Evolutionary conservation across 64 coral and sea anemone genomes (phyloP), one percentile per base, ranked within the genome.

Genomic region (Porites australiensis): DNA sequence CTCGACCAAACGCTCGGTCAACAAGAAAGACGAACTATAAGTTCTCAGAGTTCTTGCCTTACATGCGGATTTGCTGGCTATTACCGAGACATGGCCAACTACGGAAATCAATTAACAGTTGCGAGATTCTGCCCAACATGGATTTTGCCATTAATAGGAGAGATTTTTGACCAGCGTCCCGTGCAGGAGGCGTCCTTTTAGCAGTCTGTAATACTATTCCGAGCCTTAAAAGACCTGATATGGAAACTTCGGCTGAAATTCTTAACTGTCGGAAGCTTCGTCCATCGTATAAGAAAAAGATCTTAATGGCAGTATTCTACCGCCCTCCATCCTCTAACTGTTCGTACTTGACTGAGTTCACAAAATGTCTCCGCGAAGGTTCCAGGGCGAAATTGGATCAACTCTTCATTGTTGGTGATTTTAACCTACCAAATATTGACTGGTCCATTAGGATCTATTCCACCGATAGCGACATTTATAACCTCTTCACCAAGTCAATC

Each of bases 321-420:
- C 50, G 91, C 77, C 74, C 91, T 19, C 83, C 74, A 27, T 62
- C 79, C 43, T 73, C 83, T 27, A 83, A 93, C 70, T 11, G 76
- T 47, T 21, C 5, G 7, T 87, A 79, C 14, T 59, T 87, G 16
- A 87, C 79, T 61, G 21, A 78, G 57, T n/a, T 93, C 57, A 93
- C 77, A 57, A 90, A 90, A 82, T 46, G 45, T 20, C 60, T 81
- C 5, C 61, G 44, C 13, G 51, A 82, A 22, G 88, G 77, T 2
- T 53, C 61, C 8, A 82, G 58, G 53, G 89, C 89, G 6, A 82
- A 80, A 82, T 82, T 91, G 53, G 77, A 90, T 44, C 86, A 74
- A 16, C 23, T 88, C 2, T 49, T 88, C n/a, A 2, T 88, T n/a
- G 8, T 67, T 23, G 86, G 72, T 4, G 51, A 89, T 58, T 89